Base-by-base conservation (phyloP, 1,140 invertebrate species). In the Centruroides sculpturatus region DNA sequence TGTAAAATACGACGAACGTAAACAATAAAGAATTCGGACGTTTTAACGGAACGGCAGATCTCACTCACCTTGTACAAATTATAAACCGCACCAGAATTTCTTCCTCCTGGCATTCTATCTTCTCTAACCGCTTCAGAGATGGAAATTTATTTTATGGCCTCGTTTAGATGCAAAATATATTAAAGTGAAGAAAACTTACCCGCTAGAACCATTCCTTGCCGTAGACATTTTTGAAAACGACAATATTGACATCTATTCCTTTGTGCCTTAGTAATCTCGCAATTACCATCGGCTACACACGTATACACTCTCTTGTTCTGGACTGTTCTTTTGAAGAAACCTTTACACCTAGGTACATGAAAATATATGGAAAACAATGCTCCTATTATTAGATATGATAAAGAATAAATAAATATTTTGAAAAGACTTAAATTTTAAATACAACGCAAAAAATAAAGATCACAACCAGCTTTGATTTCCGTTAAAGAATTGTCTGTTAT, bases 171-270 rank as follows among this genome's bases (percentile, higher is more conserved):
- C 5, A 6, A 53, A 34, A 53, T 34, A 8, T 8, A 8, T 36
- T 36, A 53, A 36, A 53, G 8, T 7, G 51, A 53, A 8, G 51
- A 6, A 53, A 49, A 66, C 68, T 66, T 73, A 92, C 90, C 89
- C 84, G 97, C 94, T 71, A 98, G 81, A 63, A 96, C 93, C 95
- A 99, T 99, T 72, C 95, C 94, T 78, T 98, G 89, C 72, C 91
- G 84, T 63, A 98, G 89, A 77, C 96, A 99, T 75, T 98, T 99
- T 77, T 98, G 96, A 75, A 97, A 99, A 61, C 96, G 84, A 77
- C 96, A 99, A 78, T 94, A 98, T 79, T 98, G 95, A 81, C 95
- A 98, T 76, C 93, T 81, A 78, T 97, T 98, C 64, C 93, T 79
- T 77, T 96, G 92, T 65, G 92, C 88, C 80, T 96, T 97, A 66